Conservation (phyloP, 1,140 invertebrate genomes). For the Procambarus clarkii region DNA sequence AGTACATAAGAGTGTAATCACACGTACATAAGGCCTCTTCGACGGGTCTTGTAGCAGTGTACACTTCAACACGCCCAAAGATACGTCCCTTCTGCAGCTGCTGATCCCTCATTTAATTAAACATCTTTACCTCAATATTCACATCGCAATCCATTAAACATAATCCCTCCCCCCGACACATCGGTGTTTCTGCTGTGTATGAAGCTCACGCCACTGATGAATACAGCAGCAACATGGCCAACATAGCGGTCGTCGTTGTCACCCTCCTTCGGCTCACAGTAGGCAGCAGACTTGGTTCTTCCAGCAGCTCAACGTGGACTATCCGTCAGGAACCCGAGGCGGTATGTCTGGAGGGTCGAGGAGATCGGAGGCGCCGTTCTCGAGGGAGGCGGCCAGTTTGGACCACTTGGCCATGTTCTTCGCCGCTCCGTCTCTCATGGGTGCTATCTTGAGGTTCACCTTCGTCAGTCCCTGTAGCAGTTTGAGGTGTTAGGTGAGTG, state of each 20-base stretch:
- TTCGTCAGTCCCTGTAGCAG: slow-evolving; percentile 73
- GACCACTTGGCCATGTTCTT: slow-evolving; percentile 76
- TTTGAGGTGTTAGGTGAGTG: slow-evolving; percentile 3
- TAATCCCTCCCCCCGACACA: not conserved
- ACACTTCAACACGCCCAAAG: not conserved
- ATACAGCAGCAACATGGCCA: not conserved
- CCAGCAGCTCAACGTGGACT: slow-evolving; percentile 65
- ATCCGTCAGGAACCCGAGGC: slow-evolving; percentile 50
- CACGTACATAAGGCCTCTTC: not conserved
- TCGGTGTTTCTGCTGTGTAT: not conserved
- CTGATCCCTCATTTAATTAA: no score
- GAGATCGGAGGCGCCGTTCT: slow-evolving; percentile 21
- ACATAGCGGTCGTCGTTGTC: not conserved
- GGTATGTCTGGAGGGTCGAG: slow-evolving; percentile 27
- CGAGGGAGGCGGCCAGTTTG: slow-evolving; percentile 69
- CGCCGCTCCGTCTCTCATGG: slow-evolving; percentile 76
- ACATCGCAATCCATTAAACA: no score
- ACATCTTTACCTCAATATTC: no score
- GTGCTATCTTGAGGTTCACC: slow-evolving; percentile 76
- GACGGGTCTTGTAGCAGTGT: not conserved
- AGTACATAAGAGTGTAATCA: not conserved
- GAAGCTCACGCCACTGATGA: not conserved
- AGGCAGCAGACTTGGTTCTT: slow-evolving; percentile 60
- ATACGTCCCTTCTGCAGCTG: no score
- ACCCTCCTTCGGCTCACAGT: slow-evolving; percentile 10